A percentile compares a stretch with the other conserved stretches of the same genome.
Evolutionary conservation across 2,797 vertebrate species (phyloP).

Genomic region (Ispidina picta): DNA sequence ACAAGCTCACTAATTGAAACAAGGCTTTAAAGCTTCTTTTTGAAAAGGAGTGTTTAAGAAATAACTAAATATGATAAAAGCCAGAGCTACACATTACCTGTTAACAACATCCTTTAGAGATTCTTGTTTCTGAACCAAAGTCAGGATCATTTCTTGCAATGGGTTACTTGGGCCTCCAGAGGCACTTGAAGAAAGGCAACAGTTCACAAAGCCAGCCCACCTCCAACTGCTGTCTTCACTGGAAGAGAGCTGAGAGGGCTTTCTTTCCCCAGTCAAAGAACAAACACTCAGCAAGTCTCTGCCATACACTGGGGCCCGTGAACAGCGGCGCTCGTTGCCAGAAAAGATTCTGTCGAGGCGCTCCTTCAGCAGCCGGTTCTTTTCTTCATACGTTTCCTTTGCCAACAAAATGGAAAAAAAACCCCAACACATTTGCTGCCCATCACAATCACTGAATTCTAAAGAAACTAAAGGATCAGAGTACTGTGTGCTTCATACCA

Average conservation of each 20-base stretch:
- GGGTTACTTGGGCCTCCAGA: conserved; percentile 68
- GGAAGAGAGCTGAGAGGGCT: conserved; percentile 10
- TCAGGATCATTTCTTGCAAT: conserved; percentile 77
- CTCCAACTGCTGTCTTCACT: conserved; percentile 77
- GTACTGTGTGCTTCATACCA: neutral
- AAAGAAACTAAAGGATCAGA: neutral
- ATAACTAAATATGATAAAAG: neutral
- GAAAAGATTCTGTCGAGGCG: conserved; percentile 86
- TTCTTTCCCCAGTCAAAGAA: conserved; percentile 62
- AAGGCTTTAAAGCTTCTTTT: neutral
- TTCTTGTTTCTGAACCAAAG: conserved; percentile 74
- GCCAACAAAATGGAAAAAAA: neutral
- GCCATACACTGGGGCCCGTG: conserved; percentile 87
- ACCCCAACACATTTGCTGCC: neutral
- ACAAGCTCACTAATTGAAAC: neutral
- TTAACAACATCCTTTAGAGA: conserved; percentile 77
- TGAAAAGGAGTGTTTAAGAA: neutral
- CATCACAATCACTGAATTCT: neutral
- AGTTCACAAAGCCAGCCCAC: conserved; percentile 85
- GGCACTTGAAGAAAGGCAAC: conserved; percentile 65
- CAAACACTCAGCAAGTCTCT: conserved; percentile 86
- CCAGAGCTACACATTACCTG: conserved; percentile 77
- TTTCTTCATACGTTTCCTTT: conserved; percentile 88
- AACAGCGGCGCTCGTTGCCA: conserved; percentile 89
- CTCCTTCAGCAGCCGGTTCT: conserved; percentile 86